Conservation (phyloP, 2,113 vertebrate species). For the Lucifuga dentata region DNA sequence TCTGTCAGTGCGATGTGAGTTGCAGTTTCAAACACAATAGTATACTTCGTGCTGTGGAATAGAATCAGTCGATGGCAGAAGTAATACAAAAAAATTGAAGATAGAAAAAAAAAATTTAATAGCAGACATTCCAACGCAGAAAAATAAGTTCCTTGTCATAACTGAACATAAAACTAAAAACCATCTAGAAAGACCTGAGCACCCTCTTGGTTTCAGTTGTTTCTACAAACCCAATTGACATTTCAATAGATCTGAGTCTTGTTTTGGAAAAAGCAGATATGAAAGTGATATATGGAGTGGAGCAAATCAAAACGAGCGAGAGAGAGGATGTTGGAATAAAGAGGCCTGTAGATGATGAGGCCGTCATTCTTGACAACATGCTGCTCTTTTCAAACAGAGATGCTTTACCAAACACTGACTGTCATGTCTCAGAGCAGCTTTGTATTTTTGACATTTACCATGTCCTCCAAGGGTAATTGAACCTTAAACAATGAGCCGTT, state of each 20-base stretch:
- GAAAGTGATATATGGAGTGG: neutral
- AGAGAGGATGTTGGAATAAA: constrained; percentile 20
- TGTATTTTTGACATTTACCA: constrained; percentile 3
- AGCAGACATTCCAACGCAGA: no score
- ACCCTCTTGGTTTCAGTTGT: constrained; percentile 11
- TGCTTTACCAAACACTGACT: neutral
- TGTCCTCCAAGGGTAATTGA: neutral
- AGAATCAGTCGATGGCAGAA: no score
- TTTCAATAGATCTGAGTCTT: constrained; percentile 4
- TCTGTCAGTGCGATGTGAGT: constrained; percentile 31
- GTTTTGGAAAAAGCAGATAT: neutral
- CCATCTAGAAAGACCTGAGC: no score
- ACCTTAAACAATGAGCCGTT: neutral
- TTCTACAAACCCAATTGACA: constrained; percentile 3
- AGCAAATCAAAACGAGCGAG: constrained; percentile 27
- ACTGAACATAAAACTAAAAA: no score
- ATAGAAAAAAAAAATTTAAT: no score
- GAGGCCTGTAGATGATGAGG: constrained; percentile 17
- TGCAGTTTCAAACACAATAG: constrained; percentile 30
- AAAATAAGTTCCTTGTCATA: no score
- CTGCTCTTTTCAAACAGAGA: constrained; percentile 5
- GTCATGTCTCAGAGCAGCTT: neutral
- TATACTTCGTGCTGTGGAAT: constrained; percentile 5
- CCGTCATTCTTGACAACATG: constrained; percentile 18
- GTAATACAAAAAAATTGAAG: no score